Conservation (phyloP, 2,888 invertebrate genomes). For the Tetropium fuscum region DNA sequence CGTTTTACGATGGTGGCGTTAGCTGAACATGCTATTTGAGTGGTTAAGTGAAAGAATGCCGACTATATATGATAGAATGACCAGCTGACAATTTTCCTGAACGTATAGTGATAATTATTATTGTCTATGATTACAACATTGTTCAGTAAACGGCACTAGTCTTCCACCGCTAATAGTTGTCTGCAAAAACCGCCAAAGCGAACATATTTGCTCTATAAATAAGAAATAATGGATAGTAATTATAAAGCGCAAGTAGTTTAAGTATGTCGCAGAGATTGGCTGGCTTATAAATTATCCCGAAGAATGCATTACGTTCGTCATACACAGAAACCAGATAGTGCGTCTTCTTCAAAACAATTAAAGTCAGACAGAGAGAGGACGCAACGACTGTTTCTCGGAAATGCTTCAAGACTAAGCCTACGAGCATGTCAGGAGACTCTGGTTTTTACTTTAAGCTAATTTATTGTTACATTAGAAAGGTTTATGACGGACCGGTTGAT, state of each 20-base stretch:
- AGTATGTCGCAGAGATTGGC: constrained; percentile 38
- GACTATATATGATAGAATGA: too few relatives aligned
- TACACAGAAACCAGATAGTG: constrained; percentile 24
- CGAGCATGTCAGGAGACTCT: constrained; percentile 32
- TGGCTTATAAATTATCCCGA: constrained; percentile 38
- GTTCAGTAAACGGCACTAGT: not conserved
- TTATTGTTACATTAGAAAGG: constrained; percentile 49
- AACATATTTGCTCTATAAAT: constrained; percentile 28
- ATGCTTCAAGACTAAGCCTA: constrained; percentile 10
- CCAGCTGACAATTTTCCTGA: too few relatives aligned
- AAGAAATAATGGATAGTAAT: constrained; percentile 43
- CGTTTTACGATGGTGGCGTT: too few relatives aligned
- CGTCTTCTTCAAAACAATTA: constrained; percentile 25
- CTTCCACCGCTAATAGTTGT: not conserved
- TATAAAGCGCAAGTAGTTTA: constrained; percentile 37
- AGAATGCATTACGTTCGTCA: constrained; percentile 28
- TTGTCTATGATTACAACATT: not conserved
- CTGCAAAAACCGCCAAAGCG: constrained; percentile 18
- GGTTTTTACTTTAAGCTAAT: constrained; percentile 46
- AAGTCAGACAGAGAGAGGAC: constrained; percentile 5
- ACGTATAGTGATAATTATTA: too few relatives aligned
- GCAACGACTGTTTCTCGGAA: constrained; percentile 29
- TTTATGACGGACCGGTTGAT: constrained; percentile 45
- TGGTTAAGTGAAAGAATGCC: too few relatives aligned
- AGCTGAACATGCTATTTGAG: too few relatives aligned